Conservation (phyloP, 2,888 invertebrate genomes). For the Heteromurus nitidus region DNA sequence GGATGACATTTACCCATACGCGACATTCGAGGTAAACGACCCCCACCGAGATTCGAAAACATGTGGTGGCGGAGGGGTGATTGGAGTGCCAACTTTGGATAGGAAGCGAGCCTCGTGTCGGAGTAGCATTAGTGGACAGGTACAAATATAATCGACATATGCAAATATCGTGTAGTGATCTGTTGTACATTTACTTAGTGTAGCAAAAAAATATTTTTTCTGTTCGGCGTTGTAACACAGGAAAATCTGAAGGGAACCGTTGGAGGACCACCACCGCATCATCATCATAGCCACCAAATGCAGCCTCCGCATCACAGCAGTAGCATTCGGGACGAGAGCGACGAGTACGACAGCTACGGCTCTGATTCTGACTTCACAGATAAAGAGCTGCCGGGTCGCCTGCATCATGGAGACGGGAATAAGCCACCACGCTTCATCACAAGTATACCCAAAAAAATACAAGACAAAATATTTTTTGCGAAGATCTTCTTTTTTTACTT, state of each 20-base stretch:
- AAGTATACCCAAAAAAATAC: neutral
- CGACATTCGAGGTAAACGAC: constrained; percentile 78
- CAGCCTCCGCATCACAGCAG: constrained; percentile 9
- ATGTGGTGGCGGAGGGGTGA: constrained; percentile 30
- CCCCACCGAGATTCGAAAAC: constrained; percentile 66
- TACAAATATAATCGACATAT: too few species aligned
- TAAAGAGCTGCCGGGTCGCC: constrained; percentile 15
- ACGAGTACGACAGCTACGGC: constrained; percentile 74
- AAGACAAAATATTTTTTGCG: too few species aligned
- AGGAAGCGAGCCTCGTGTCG: constrained; percentile 47
- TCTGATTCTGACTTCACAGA: constrained; percentile 72
- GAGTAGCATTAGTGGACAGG: constrained; percentile 32
- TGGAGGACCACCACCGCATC: constrained; percentile 20
- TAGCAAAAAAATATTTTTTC: neutral
- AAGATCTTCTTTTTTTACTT: neutral
- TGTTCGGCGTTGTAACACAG: neutral
- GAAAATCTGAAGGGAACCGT: constrained; percentile 26
- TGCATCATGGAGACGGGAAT: constrained; percentile 33
- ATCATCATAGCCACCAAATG: neutral
- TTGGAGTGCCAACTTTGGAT: constrained; percentile 62
- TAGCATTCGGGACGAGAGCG: constrained; percentile 67
- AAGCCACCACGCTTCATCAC: constrained; percentile 38
- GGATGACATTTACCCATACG: constrained; percentile 81
- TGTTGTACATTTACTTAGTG: too few species aligned
- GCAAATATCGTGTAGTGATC: too few species aligned